Conservation (phyloP, 2,113 vertebrate species). For the Carassius auratus region DNA sequence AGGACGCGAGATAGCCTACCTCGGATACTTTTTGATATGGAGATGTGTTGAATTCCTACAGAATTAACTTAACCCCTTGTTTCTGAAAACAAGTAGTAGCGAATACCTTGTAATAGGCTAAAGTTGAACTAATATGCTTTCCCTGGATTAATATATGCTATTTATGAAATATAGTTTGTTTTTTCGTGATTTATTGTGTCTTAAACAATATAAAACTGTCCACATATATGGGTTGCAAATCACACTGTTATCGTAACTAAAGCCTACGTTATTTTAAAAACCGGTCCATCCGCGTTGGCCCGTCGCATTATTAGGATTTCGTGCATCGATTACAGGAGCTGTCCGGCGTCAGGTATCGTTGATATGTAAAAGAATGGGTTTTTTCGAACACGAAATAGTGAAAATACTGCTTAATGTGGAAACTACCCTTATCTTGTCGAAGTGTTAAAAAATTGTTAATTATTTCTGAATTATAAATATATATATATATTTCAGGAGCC, state of each 20-base stretch:
- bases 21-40: background rate
- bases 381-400: background rate
- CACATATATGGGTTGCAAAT: background rate
- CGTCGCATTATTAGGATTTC: background rate
- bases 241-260: background rate
- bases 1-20: background rate
- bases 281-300: too few relatives aligned
- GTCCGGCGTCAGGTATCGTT: background rate
- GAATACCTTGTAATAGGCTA: background rate
- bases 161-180: background rate
- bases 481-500: background rate
- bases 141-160: background rate
- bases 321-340: background rate
- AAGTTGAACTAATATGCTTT: background rate
- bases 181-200: background rate
- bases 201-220: background rate
- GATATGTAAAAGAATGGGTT: background rate
- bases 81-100: constrained; percentile 70
- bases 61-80: constrained; percentile 73
- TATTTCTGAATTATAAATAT: background rate
- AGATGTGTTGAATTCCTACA: constrained; percentile 60
- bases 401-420: background rate
- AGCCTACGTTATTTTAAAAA: background rate
- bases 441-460: background rate
- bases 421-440: background rate